These are phyloP conservation scores for Chloroclystis v-ata DNA, from an alignment of 2,888 invertebrate genomes.

Conservation along the genomic window DNA sequence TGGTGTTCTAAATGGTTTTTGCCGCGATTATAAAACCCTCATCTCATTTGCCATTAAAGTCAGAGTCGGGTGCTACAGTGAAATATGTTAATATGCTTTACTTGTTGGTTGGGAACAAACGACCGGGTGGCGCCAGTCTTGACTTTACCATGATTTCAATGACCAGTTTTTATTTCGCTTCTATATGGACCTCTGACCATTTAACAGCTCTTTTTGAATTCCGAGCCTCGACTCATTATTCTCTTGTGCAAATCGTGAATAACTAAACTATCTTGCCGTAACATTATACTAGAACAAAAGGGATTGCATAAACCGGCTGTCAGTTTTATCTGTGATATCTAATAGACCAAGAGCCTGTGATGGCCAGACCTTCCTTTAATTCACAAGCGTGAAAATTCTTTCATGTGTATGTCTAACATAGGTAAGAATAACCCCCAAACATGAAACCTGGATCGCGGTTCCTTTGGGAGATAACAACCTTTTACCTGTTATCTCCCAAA, in stretches of 20 bases:
- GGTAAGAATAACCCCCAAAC: too few relatives aligned
- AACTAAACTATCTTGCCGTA: background rate
- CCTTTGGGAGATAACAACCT: too few relatives aligned
- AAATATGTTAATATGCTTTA: conserved; percentile 65
- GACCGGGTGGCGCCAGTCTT: conserved; percentile 62
- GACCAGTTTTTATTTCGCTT: conserved; percentile 61
- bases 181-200: conserved; percentile 49
- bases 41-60: conserved; percentile 51
- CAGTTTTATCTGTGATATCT: conserved; percentile 1
- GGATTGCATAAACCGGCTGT: conserved; percentile 30
- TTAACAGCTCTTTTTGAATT: conserved; percentile 56
- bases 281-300: conserved; percentile 13
- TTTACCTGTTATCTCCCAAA: too few relatives aligned
- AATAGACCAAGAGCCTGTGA: too few relatives aligned
- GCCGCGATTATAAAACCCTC: conserved; percentile 31
- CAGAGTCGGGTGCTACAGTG: conserved; percentile 55
- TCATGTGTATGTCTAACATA: too few relatives aligned
- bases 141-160: conserved; percentile 47
- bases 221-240: conserved; percentile 37
- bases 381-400: too few relatives aligned
- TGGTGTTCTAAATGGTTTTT: conserved; percentile 43
- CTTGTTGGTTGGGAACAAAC: conserved; percentile 44
- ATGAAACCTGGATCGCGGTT: too few relatives aligned
- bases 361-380: too few relatives aligned
- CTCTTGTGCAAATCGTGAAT: conserved; percentile 17